Evolutionary conservation across 2,113 vertebrate genomes (phyloP).

Genomic region (Neoarius graeffei): DNA sequence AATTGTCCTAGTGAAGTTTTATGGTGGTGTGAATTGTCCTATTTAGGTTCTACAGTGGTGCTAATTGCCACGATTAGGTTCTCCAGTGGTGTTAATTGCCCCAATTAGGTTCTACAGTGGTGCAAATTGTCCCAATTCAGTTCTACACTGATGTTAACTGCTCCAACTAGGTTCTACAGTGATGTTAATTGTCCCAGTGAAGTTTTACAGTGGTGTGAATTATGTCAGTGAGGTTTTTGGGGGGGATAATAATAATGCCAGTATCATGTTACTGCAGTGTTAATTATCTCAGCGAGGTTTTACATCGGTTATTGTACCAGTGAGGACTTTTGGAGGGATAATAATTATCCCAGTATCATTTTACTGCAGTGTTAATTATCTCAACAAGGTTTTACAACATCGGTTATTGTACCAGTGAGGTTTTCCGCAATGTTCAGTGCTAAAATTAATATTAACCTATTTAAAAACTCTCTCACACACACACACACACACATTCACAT

Average conservation of each 20-base stretch:
- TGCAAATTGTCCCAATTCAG: too few relatives aligned
- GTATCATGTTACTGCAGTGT: background rate
- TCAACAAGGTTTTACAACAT: background rate
- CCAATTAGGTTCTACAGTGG: background rate
- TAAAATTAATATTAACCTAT: background rate
- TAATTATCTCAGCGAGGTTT: slow-evolving; percentile 45
- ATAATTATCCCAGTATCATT: background rate
- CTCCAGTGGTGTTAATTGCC: background rate
- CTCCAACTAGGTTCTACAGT: too few relatives aligned
- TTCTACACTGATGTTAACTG: too few relatives aligned
- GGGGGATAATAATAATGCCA: background rate
- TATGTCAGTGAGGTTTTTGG: background rate
- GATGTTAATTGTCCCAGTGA: background rate
- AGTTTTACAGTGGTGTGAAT: background rate
- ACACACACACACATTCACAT: background rate
- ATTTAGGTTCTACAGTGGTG: slow-evolving; percentile 79
- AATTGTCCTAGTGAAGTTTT: slow-evolving; percentile 38
- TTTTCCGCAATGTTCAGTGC: slow-evolving; percentile 60
- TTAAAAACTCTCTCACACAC: background rate
- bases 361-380: background rate
- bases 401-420: slow-evolving; percentile 23
- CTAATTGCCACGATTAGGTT: background rate
- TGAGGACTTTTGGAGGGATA: background rate
- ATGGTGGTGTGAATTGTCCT: slow-evolving; percentile 81
- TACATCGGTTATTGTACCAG: slow-evolving; percentile 59